Evolutionary conservation across 2,113 vertebrate genomes (phyloP), one percentile per base, ranked within the genome.

Genomic region (Meriones unguiculatus): DNA sequence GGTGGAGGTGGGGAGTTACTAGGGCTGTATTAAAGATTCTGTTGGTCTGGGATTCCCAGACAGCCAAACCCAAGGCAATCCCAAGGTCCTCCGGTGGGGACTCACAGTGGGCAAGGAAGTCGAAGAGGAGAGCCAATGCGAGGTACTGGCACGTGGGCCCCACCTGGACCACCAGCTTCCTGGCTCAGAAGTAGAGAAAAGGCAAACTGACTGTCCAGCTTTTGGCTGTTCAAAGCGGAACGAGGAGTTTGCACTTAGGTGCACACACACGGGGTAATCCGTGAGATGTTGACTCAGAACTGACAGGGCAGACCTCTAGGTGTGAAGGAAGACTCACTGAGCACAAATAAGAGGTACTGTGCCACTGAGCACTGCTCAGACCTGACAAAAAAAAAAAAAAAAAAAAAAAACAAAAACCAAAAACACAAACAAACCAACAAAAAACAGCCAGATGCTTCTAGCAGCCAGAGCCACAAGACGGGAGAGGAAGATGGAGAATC

Each of bases 361-460:
- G 13, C 14, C 0, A 2, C 12, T 13, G 18, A 17, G 24, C 0
- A 12, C 20, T 18, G 70, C 28, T 18, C 15, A 38, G 11, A 90
- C 62, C 18, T 46, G 28, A 14, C 25, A 62, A 30, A 87, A 46
- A 4, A 46, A 46, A 46, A 46, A 46, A 4, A 46, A 46, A 46
- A 46, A 46, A 2, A 46, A 46, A 46, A 46, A 46, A n/a, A n/a
- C n/a, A n/a, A n/a, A n/a, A n/a, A n/a, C n/a, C 46, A 46, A 46
- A 46, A 46, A 46, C 46, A 46, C 46, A 46, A 46, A 46, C 46
- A 46, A 46, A 46, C 46, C 4, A 46, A 46, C 46, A 46, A 46
- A 46, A 46, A 46, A 46, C 46, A 46, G 5, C 46, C 46, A 93
- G 38, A 69, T 32, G 73, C 50, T 81, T 5, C 81, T 17, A 13